These are phyloP conservation scores for Halcyon smyrnensis DNA, from an alignment of 2,797 vertebrate species.

Conservation along the genomic window DNA sequence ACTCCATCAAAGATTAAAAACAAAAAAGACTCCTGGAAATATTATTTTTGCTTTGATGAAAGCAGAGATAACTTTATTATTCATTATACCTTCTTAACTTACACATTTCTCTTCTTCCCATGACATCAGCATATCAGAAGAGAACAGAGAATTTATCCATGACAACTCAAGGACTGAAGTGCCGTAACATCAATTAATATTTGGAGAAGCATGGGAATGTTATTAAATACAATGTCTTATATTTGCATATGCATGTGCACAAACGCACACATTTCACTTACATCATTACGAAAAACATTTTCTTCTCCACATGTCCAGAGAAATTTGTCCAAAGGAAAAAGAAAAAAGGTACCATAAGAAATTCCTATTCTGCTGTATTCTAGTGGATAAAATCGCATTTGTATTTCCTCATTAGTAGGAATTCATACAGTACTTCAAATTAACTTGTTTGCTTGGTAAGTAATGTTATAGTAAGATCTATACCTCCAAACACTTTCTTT, in stretches of 20 bases:
- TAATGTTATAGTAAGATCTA: background rate
- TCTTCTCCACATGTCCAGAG: background rate
- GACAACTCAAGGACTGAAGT: background rate
- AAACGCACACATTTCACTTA: background rate
- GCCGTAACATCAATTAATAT: background rate
- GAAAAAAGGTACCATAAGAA: background rate
- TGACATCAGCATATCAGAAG: background rate
- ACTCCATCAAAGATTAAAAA: background rate
- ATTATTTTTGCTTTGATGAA: background rate
- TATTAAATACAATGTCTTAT: background rate
- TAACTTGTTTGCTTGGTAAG: background rate
- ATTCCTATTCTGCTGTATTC: background rate
- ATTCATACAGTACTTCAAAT: background rate
- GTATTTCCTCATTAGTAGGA: background rate
- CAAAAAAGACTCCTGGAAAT: background rate
- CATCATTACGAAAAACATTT: background rate
- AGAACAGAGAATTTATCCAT: background rate
- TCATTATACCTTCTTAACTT: background rate
- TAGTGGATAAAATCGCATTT: background rate
- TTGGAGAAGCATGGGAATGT: background rate
- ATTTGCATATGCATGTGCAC: fast-evolving
- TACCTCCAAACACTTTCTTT: background rate
- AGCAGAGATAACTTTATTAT: background rate
- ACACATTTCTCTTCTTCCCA: background rate
- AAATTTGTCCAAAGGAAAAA: background rate